phyloP scores from a whole-genome alignment of 2,113 vertebrate genomes.

The Bufo gargarizans region DNA sequence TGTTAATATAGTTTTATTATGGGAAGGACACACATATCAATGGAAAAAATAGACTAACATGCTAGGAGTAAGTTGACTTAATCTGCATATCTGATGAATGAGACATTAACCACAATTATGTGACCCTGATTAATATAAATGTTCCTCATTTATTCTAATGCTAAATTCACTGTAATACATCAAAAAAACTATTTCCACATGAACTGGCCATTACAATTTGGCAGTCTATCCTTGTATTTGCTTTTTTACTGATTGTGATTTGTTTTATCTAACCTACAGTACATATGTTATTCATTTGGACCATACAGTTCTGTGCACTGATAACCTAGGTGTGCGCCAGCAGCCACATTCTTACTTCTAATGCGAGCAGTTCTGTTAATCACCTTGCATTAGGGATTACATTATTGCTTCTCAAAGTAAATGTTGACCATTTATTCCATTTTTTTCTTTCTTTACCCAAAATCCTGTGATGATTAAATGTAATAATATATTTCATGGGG shows the following conservation, averaged over 20 bases:
- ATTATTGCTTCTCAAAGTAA: no score
- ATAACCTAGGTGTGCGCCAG: not conserved
- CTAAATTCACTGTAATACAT: conserved; percentile 24
- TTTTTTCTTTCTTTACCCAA: not conserved
- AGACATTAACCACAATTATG: conserved; percentile 52
- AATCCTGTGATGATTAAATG: not conserved
- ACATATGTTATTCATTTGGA: not conserved
- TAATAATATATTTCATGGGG: not conserved
- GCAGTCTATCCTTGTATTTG: conserved; percentile 16
- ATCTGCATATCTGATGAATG: conserved; percentile 31
- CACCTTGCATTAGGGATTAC: not conserved
- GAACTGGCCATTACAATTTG: conserved; percentile 41
- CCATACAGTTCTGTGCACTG: not conserved
- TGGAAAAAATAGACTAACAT: not conserved
- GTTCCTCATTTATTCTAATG: conserved; percentile 40
- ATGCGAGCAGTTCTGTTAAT: not conserved
- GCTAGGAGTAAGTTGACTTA: not conserved
- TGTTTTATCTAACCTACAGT: conserved; percentile 2
- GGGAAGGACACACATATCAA: not conserved
- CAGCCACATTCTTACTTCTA: not conserved
- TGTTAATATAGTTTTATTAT: no score
- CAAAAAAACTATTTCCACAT: not conserved
- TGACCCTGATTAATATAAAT: conserved; percentile 38
- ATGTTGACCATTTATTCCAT: not conserved
- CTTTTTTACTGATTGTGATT: conserved; percentile 10